phyloP scores from a whole-genome alignment of 2,113 vertebrate species.

The Zingel zingel region DNA sequence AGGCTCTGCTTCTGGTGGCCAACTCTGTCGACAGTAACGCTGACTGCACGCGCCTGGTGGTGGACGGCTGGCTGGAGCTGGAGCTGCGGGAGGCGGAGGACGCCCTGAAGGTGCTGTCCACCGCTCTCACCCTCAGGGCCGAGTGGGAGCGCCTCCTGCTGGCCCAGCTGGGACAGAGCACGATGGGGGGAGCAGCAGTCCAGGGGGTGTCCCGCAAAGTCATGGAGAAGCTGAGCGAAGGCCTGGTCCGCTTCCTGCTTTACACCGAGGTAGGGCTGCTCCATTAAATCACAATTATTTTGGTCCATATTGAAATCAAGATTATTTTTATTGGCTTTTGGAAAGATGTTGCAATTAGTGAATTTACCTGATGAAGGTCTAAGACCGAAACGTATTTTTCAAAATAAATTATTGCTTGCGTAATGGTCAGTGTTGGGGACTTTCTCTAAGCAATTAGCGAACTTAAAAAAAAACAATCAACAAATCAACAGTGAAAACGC shows the following conservation, averaged over 20 bases:
- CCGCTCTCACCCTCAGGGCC: conserved; percentile 82
- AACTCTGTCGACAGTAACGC: conserved; percentile 89
- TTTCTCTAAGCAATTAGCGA: too few relatives aligned
- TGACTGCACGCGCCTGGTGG: conserved; percentile 89
- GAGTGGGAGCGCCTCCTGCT: conserved; percentile 88
- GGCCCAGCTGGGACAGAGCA: conserved; percentile 78
- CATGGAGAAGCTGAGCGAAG: conserved; percentile 76
- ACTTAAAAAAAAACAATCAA: too few relatives aligned
- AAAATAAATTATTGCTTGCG: too few relatives aligned
- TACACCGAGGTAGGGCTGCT: conserved; percentile 48
- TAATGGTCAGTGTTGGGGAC: too few relatives aligned
- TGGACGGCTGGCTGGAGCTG: conserved; percentile 92
- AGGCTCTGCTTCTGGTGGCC: conserved; percentile 90
- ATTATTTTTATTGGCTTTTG: too few relatives aligned
- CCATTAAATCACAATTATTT: too few relatives aligned
- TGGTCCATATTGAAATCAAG: too few relatives aligned
- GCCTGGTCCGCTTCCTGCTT: conserved; percentile 87
- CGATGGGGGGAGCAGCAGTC: rapidly evolving
- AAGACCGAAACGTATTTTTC: too few relatives aligned
- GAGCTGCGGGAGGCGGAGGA: conserved; percentile 72
- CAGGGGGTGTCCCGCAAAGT: conserved; percentile 62
- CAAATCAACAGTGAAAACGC: too few relatives aligned
- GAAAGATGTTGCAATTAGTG: too few relatives aligned
- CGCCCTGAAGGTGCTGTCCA: conserved; percentile 83
- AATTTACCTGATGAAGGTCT: too few relatives aligned